phyloP scores from a whole-genome alignment of 53 echinoderm and acorn worm genomes.

The Patiria pectinifera region DNA sequence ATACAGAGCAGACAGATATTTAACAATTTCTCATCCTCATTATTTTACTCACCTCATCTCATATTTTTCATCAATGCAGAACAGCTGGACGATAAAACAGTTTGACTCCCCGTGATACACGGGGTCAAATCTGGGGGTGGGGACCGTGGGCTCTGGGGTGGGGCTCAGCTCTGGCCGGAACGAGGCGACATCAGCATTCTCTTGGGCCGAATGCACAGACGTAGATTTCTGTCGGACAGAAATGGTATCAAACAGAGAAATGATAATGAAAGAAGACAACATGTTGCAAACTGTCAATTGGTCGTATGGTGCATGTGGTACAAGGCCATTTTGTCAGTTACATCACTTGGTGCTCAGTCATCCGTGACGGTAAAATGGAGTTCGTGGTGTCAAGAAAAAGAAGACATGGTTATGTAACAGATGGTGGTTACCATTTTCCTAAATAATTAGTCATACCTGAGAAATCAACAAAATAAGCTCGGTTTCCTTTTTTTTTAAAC shows the following conservation, averaged over 20 bases:
- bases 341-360: too few species aligned
- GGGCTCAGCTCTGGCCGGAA: constrained; percentile 62
- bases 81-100: constrained; percentile 90
- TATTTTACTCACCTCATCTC: constrained; percentile 88
- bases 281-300: too few species aligned
- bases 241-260: not conserved
- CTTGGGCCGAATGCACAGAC: constrained; percentile 64
- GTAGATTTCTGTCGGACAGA: constrained; percentile 60
- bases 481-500: too few species aligned
- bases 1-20: not conserved
- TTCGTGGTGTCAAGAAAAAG: too few species aligned
- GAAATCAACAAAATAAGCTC: too few species aligned
- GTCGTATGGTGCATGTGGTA: too few species aligned
- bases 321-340: too few species aligned
- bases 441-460: too few species aligned
- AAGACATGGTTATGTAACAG: too few species aligned
- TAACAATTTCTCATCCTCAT: not conserved
- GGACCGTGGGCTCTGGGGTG: constrained; percentile 71
- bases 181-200: constrained; percentile 37
- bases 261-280: not conserved
- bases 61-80: constrained; percentile 97
- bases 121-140: constrained; percentile 80
- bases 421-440: too few species aligned
- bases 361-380: too few species aligned
- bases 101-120: constrained; percentile 84